A percentile compares a stretch with the other conserved stretches of the same genome.
Conservation (phyloP, 1,140 invertebrate genomes). For the Ceratoteleas bidentatus region DNA sequence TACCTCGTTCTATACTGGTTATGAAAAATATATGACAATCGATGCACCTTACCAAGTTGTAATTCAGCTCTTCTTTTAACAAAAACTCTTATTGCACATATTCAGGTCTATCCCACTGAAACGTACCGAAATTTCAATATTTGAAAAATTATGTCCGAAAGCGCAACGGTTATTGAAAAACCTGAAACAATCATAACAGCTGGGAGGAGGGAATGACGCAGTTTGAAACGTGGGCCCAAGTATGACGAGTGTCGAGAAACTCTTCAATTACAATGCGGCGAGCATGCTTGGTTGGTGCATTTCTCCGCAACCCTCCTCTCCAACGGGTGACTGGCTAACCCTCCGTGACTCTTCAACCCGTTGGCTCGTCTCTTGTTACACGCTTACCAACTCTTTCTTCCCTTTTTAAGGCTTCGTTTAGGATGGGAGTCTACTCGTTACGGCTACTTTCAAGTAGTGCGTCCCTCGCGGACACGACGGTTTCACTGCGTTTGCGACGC, state of each 20-base stretch:
- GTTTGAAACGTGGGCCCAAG: constrained; percentile 56
- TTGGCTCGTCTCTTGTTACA: constrained; percentile 73
- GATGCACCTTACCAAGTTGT: no score
- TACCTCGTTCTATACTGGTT: no score
- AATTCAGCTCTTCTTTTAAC: no score
- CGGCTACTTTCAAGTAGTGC: constrained; percentile 67
- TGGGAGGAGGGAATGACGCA: constrained; percentile 11
- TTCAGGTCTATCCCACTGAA: no score
- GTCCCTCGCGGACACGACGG: constrained; percentile 34
- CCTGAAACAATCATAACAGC: constrained; percentile 43
- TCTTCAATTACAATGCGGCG: constrained; percentile 70
- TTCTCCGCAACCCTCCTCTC: constrained; percentile 55
- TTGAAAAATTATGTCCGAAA: no score
- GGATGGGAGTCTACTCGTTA: constrained; percentile 76
- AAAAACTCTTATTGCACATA: no score
- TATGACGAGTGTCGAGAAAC: constrained; percentile 65
- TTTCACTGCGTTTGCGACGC: constrained; percentile 47
- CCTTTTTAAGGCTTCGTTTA: constrained; percentile 76
- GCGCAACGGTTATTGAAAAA: no score
- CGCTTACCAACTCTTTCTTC: constrained; percentile 69
- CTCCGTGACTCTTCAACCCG: constrained; percentile 65
- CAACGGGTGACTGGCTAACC: constrained; percentile 34
- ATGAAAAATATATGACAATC: no score
- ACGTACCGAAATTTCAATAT: no score
- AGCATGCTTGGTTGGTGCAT: constrained; percentile 45